These are phyloP conservation scores for Craniophora ligustri DNA, from an alignment of 2,888 invertebrate genomes.

Conservation along the genomic window DNA sequence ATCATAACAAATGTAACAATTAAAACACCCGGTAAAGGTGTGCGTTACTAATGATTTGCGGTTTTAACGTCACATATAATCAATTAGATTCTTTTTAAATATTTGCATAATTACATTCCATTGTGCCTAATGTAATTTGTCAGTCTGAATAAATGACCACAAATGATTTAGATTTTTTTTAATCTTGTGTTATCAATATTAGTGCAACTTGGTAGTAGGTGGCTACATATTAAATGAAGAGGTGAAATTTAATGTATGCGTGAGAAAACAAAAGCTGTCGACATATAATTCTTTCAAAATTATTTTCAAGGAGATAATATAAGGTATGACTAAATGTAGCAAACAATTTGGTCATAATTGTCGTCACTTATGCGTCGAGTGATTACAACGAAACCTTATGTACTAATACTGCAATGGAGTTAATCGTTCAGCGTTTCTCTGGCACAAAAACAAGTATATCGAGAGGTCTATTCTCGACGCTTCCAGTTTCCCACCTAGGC, in stretches of 20 bases:
- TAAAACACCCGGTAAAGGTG: too few species aligned
- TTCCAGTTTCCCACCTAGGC: conserved; percentile 31
- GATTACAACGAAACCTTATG: neutral
- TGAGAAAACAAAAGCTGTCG: neutral
- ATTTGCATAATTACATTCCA: conserved; percentile 10
- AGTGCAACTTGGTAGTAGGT: neutral
- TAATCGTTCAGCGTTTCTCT: conserved; percentile 35
- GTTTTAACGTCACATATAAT: conserved; percentile 23
- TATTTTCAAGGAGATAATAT: neutral
- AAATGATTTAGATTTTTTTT: conserved; percentile 22
- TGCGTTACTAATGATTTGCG: conserved; percentile 26
- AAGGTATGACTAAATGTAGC: neutral
- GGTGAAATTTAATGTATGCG: neutral
- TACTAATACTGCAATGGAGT: neutral
- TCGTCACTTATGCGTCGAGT: neutral
- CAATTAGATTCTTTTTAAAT: conserved; percentile 13
- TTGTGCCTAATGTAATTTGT: conserved; percentile 15
- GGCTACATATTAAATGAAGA: neutral
- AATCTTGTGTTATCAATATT: conserved; percentile 28
- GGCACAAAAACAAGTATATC: conserved; percentile 36
- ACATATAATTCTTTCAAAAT: neutral
- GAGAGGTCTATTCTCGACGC: conserved; percentile 31
- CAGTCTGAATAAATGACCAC: conserved; percentile 27
- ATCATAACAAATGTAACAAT: too few species aligned
- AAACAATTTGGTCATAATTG: neutral